These are phyloP conservation scores for Morpho achilles DNA, from an alignment of 2,888 invertebrate genomes.

Conservation along the genomic window DNA sequence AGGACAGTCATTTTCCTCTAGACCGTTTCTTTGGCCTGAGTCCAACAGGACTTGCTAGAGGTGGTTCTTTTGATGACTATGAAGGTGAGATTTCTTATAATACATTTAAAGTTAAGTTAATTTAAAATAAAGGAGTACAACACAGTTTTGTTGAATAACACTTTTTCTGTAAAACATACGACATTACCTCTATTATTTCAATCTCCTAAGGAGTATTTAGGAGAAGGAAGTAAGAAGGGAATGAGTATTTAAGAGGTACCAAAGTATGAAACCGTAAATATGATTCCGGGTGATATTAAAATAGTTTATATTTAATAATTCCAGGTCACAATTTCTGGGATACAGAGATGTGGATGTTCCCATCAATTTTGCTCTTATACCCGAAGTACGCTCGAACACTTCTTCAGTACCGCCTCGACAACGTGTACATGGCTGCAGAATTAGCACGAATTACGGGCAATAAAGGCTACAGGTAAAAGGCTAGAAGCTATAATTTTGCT, in stretches of 20 bases:
- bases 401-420: conserved; percentile 73
- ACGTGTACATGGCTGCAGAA: conserved; percentile 67
- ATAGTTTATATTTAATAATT: conserved; percentile 16
- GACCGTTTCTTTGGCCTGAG: conserved; percentile 76
- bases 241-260: too few species aligned
- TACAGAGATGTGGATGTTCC: conserved; percentile 82
- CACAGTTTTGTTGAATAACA: too few species aligned
- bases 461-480: conserved; percentile 72
- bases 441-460: conserved; percentile 71
- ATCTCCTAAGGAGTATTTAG: too few species aligned
- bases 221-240: too few species aligned
- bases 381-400: conserved; percentile 67
- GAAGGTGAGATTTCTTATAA: conserved; percentile 50
- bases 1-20: conserved; percentile 59
- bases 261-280: too few species aligned
- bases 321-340: conserved; percentile 83
- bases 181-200: too few species aligned
- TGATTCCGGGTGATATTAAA: too few species aligned
- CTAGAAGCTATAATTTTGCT: too few species aligned
- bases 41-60: conserved; percentile 78
- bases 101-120: too few species aligned
- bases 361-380: conserved; percentile 71
- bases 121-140: too few species aligned
- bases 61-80: conserved; percentile 69
- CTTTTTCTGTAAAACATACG: too few species aligned